Conservation (phyloP, 2,888 invertebrate genomes). For the Boloria selene region DNA sequence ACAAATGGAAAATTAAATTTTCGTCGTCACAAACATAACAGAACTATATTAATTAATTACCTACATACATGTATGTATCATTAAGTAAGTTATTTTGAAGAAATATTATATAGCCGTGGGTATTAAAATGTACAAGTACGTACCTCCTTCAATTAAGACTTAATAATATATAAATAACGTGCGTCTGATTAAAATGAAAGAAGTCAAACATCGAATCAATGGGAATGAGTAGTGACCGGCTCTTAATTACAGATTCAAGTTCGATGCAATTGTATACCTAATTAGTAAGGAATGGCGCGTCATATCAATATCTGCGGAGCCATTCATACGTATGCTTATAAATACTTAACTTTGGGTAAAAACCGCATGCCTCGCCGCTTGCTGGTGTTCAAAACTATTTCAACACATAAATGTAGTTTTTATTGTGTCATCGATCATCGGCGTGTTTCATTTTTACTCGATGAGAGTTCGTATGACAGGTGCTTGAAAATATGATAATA, state of each 20-base stretch:
- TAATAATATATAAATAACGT: no score
- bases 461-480: conserved; percentile 1
- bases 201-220: no score
- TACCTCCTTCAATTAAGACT: no score
- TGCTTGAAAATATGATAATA: conserved; percentile 3
- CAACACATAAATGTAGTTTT: conserved; percentile 19
- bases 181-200: neutral
- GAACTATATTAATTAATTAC: no score
- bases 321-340: neutral
- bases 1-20: no score
- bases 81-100: no score
- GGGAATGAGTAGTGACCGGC: neutral
- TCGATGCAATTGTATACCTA: conserved; percentile 12
- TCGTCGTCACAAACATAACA: no score
- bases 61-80: no score
- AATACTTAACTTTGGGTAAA: conserved; percentile 20
- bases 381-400: conserved; percentile 18
- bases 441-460: conserved; percentile 5
- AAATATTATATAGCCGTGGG: no score
- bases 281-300: conserved; percentile 13
- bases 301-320: conserved; percentile 9
- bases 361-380: conserved; percentile 13
- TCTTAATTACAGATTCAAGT: conserved; percentile 4
- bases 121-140: no score
- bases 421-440: conserved; percentile 15